These are phyloP conservation scores for Empidonax traillii DNA, from an alignment of 2,113 vertebrate species.

Conservation along the genomic window DNA sequence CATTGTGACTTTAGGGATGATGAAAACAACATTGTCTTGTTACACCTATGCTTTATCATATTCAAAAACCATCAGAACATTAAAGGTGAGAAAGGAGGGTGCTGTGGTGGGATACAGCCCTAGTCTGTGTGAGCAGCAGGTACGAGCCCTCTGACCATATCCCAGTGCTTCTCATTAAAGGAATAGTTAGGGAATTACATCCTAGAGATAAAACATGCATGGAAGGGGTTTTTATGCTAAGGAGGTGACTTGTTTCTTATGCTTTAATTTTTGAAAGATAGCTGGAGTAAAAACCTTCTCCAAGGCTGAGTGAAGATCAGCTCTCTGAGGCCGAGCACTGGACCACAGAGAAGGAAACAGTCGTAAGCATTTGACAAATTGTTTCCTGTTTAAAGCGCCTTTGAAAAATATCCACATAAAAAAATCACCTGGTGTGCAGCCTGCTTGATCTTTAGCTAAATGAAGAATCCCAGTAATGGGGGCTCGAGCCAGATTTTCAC, in stretches of 20 bases:
- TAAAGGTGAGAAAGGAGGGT: background rate
- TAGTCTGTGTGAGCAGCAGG: background rate
- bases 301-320: background rate
- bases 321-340: background rate
- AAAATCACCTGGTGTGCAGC: background rate
- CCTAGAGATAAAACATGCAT: background rate
- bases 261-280: background rate
- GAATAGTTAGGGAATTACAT: background rate
- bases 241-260: background rate
- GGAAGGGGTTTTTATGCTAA: background rate
- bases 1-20: background rate
- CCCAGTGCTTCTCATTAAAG: background rate
- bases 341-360: slow-evolving; percentile 4
- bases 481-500: background rate
- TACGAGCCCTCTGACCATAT: background rate
- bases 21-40: background rate
- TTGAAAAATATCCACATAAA: background rate
- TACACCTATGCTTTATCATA: background rate
- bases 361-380: background rate
- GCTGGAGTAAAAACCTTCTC: background rate
- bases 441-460: background rate
- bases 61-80: background rate
- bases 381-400: slow-evolving; percentile 14
- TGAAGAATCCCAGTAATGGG: background rate
- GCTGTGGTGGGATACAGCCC: background rate